Evolutionary conservation across 2,888 invertebrate species (phyloP).

Genomic region (Chaetogeoica ovagalla): DNA sequence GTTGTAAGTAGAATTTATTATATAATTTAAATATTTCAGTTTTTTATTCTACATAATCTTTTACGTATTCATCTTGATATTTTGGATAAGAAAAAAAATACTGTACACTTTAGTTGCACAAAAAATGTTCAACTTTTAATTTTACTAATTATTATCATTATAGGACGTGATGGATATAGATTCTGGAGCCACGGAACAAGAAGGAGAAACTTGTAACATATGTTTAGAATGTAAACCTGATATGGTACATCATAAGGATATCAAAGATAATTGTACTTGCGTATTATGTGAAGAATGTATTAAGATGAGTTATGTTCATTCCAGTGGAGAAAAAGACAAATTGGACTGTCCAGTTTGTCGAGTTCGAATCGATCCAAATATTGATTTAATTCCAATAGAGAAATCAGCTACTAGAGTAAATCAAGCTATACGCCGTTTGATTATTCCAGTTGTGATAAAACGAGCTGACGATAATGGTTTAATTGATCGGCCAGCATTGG

Average conservation of each 20-base stretch:
- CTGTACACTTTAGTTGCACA: background rate
- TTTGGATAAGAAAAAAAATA: background rate
- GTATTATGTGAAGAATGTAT: slow-evolving; percentile 66
- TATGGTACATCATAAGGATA: slow-evolving; percentile 63
- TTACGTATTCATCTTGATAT: too few species aligned
- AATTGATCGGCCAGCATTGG: slow-evolving; percentile 65
- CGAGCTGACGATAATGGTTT: slow-evolving; percentile 55
- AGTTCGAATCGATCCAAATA: slow-evolving; percentile 50
- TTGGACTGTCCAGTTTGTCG: slow-evolving; percentile 55
- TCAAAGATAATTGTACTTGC: slow-evolving; percentile 61
- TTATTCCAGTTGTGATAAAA: slow-evolving; percentile 43
- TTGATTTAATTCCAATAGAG: slow-evolving; percentile 54
- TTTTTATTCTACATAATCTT: too few species aligned
- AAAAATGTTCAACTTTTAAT: background rate
- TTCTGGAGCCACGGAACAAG: slow-evolving; percentile 24
- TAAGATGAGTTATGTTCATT: slow-evolving; percentile 60
- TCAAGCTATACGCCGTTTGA: slow-evolving; percentile 34
- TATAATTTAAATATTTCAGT: background rate
- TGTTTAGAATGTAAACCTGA: slow-evolving; percentile 66
- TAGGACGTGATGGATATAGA: slow-evolving; percentile 42
- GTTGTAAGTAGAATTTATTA: slow-evolving; percentile 11
- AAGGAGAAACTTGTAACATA: slow-evolving; percentile 62
- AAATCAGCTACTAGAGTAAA: slow-evolving; percentile 27
- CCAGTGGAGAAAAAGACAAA: slow-evolving; percentile 48
- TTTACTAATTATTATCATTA: background rate